phyloP scores from a whole-genome alignment of 1,140 invertebrate genomes.

The Zaprionus capensis region DNA sequence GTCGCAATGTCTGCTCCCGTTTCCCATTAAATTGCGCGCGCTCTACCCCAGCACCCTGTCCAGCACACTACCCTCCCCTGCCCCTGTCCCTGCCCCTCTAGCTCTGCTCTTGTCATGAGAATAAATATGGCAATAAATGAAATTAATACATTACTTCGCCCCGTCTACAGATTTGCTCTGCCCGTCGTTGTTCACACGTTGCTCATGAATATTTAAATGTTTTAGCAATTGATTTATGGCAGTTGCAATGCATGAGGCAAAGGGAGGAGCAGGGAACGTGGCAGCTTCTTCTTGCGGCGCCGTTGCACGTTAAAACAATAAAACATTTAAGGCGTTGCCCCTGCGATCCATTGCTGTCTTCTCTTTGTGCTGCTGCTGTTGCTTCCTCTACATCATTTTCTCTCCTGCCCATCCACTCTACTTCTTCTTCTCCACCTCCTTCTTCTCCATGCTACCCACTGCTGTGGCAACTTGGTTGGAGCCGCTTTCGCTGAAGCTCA shows the following conservation, averaged over 20 bases:
- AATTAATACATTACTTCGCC: slow-evolving; percentile 76
- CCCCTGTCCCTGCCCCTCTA: not conserved
- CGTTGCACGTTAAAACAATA: slow-evolving; percentile 60
- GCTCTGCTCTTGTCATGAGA: slow-evolving; percentile 54
- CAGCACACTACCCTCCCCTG: not conserved
- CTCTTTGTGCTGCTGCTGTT: not conserved
- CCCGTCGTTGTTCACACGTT: slow-evolving; percentile 67
- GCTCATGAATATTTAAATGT: slow-evolving; percentile 78
- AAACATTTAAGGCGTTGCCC: slow-evolving; percentile 72
- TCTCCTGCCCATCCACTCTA: not conserved
- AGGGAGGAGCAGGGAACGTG: not conserved
- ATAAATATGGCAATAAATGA: slow-evolving; percentile 80
- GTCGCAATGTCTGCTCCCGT: slow-evolving; percentile 70
- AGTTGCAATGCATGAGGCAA: not conserved
- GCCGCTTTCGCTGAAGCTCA: slow-evolving; percentile 8
- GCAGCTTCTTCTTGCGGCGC: slow-evolving; percentile 23
- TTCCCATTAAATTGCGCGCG: slow-evolving; percentile 47
- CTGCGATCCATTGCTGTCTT: slow-evolving; percentile 45
- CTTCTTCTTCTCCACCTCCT: not conserved
- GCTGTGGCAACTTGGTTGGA: slow-evolving; percentile 1
- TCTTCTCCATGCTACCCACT: not conserved
- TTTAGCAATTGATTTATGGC: slow-evolving; percentile 71
- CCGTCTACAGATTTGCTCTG: slow-evolving; percentile 23
- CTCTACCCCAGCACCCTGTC: slow-evolving; percentile 15
- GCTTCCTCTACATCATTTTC: slow-evolving; percentile 2